phyloP scores from a whole-genome alignment of 2,797 vertebrate species.

The Psittacula derbiana region DNA sequence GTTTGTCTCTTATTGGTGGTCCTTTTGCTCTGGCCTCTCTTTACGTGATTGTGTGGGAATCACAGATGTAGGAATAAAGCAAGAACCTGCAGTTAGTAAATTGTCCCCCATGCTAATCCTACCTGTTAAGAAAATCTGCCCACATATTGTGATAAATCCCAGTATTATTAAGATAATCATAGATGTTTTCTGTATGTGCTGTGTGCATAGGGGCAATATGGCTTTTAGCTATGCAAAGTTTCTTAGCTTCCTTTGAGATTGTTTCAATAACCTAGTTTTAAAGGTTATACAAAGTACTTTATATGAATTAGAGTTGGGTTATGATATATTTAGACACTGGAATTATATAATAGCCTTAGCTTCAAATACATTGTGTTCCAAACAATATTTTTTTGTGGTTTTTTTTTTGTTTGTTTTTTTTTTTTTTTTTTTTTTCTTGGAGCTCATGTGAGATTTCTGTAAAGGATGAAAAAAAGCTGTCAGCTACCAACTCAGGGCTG shows the following conservation, averaged over 20 bases:
- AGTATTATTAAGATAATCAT: neutral
- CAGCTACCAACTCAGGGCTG: neutral
- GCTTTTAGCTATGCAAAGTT: neutral
- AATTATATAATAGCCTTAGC: neutral
- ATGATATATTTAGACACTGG: neutral
- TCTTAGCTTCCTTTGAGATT: neutral
- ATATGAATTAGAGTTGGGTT: neutral
- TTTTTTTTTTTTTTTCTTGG: neutral
- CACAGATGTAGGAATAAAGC: neutral
- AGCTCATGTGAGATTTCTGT: neutral
- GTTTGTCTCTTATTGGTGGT: neutral
- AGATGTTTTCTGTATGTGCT: neutral
- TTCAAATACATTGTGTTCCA: neutral
- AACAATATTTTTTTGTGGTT: neutral
- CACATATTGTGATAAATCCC: neutral
- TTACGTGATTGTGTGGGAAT: neutral
- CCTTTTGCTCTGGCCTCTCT: neutral
- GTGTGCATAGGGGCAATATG: neutral
- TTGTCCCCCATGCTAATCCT: neutral
- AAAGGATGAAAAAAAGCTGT: neutral
- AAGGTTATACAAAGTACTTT: neutral
- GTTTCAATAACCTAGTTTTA: slow-evolving; percentile 1
- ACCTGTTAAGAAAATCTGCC: neutral
- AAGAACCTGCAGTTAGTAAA: neutral
- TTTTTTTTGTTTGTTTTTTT: neutral